Conservation (phyloP, 2,888 invertebrate genomes). For the Ypsolopha scabrella region DNA sequence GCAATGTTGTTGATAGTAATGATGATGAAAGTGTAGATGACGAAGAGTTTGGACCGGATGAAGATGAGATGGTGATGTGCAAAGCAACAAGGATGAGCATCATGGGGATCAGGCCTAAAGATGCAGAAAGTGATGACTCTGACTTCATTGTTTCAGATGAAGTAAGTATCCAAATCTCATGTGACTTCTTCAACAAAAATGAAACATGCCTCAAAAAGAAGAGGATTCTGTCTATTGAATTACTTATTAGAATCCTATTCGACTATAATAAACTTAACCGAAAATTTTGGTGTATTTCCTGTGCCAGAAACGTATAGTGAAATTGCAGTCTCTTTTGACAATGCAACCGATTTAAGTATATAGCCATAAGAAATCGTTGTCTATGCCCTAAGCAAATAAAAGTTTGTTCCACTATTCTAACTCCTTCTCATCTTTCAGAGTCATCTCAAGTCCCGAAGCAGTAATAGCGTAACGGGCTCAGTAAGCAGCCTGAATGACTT, state of each 20-base stretch:
- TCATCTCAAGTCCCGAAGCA: conserved; percentile 16
- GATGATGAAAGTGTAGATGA: conserved; percentile 11
- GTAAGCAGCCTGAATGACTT: conserved; percentile 21
- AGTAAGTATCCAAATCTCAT: conserved; percentile 26
- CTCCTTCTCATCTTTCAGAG: conserved; percentile 19
- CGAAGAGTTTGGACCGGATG: conserved; percentile 37
- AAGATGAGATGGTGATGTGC: conserved; percentile 56
- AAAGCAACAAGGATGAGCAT: conserved; percentile 63
- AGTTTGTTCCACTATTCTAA: background rate
- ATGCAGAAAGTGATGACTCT: conserved; percentile 50
- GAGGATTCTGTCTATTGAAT: too few relatives aligned
- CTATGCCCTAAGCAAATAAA: background rate
- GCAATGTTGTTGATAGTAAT: conserved; percentile 8
- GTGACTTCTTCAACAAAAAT: background rate
- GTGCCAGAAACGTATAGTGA: background rate
- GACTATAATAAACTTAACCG: too few relatives aligned
- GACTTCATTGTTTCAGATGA: conserved; percentile 60
- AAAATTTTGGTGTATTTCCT: too few relatives aligned
- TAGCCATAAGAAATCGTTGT: background rate
- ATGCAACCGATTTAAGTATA: background rate
- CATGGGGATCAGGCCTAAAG: conserved; percentile 51
- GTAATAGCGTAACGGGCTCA: conserved; percentile 12
- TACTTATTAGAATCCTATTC: too few relatives aligned
- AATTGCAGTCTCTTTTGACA: background rate
- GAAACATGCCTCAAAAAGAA: background rate